Conservation (phyloP, 2,113 vertebrate genomes). For the Burhinus bistriatus region DNA sequence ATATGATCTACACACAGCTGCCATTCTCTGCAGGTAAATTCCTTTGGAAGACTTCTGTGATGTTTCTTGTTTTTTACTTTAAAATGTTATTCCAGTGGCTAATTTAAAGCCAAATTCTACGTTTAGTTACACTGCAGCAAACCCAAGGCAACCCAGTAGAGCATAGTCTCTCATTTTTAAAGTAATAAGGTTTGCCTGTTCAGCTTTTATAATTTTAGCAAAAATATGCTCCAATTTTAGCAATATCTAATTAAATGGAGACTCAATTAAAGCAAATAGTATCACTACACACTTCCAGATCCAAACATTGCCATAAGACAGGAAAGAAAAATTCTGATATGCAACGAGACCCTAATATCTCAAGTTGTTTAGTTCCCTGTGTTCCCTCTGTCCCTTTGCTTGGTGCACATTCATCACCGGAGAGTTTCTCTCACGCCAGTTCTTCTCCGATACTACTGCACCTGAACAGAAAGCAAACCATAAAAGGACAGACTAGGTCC, state of each 20-base stretch:
- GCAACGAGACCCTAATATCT: neutral
- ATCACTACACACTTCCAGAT: neutral
- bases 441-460: neutral
- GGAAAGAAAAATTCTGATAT: neutral
- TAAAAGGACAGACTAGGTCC: neutral
- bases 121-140: neutral
- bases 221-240: neutral
- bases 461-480: neutral
- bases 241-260: neutral
- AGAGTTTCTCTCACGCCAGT: neutral
- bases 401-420: neutral
- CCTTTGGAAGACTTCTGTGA: neutral
- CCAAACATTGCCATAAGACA: neutral
- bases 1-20: conserved; percentile 81
- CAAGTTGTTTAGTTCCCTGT: neutral
- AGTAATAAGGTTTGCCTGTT: neutral
- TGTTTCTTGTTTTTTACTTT: neutral
- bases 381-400: neutral
- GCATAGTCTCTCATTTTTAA: neutral
- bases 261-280: neutral
- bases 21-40: conserved; percentile 82
- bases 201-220: neutral
- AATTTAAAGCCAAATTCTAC: neutral
- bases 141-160: neutral
- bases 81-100: neutral